Evolutionary conservation across 2,797 vertebrate species (phyloP).

Genomic region (Chaetodon trifasciatus): DNA sequence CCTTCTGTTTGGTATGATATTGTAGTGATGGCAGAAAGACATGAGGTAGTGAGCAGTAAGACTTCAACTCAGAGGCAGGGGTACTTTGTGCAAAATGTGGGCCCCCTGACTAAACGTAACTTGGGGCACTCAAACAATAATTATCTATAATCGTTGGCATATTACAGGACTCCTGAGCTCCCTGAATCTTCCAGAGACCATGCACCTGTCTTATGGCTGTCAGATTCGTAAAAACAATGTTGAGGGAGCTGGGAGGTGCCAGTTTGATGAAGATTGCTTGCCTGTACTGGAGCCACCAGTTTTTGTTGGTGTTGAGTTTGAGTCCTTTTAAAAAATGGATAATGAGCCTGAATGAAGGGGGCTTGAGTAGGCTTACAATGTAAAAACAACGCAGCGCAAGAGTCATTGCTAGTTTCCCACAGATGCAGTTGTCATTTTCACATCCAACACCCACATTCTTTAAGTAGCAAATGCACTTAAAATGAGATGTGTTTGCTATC

Average conservation of each 20-base stretch:
- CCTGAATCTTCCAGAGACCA: not conserved
- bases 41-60: conserved; percentile 1
- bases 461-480: too few relatives aligned
- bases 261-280: not conserved
- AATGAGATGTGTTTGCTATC: too few relatives aligned
- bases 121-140: conserved; percentile 16
- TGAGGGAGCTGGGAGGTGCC: not conserved
- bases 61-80: not conserved
- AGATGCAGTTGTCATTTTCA: too few relatives aligned
- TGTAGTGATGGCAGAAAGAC: conserved; percentile 20
- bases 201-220: conserved; percentile 4
- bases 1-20: conserved; percentile 16
- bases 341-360: not conserved
- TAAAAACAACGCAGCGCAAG: too few relatives aligned
- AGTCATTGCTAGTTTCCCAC: too few relatives aligned
- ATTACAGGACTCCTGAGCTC: conserved; percentile 17
- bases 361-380: too few relatives aligned
- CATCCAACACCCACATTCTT: too few relatives aligned
- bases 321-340: not conserved
- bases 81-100: not conserved
- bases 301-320: not conserved
- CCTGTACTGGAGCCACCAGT: not conserved
- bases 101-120: conserved; percentile 5
- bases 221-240: not conserved
- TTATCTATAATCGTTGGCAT: conserved; percentile 14